Evolutionary conservation across 92 coral and sea anemone genomes (phyloP).

Genomic region (Muricea muricata): DNA sequence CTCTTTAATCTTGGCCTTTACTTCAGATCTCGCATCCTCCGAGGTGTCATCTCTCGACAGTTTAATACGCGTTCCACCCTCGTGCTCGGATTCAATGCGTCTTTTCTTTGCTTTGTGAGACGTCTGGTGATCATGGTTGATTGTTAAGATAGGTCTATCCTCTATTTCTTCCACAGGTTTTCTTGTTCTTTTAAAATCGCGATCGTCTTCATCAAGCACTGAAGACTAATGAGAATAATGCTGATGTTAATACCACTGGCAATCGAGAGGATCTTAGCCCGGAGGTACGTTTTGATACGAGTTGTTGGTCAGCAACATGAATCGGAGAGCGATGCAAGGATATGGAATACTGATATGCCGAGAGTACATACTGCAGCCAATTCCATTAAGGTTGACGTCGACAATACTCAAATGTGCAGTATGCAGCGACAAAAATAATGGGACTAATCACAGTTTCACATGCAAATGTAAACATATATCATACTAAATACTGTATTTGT

Average conservation of each 20-base stretch:
- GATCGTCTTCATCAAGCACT: conserved; percentile 92
- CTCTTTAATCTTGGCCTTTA: conserved; percentile 42
- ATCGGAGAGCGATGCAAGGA: too few species aligned
- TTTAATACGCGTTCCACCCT: conserved; percentile 61
- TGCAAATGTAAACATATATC: too few species aligned
- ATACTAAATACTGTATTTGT: too few species aligned
- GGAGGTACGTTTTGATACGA: too few species aligned
- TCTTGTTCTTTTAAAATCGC: conserved; percentile 95
- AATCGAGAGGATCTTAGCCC: too few species aligned
- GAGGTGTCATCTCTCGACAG: conserved; percentile 65
- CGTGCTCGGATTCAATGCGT: conserved; percentile 77
- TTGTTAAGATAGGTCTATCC: conserved; percentile 25
- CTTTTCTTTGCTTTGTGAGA: conserved; percentile 50
- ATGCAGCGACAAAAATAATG: too few species aligned
- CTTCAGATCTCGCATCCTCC: conserved; percentile 29
- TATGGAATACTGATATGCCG: too few species aligned
- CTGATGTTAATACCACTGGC: not conserved
- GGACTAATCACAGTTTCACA: too few species aligned
- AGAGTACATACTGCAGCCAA: too few species aligned
- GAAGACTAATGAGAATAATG: conserved; percentile 62
- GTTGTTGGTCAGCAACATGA: not conserved
- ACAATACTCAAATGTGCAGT: too few species aligned
- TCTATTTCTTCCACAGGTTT: conserved; percentile 75
- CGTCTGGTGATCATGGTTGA: conserved; percentile 48
- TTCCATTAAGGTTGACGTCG: too few species aligned